Evolutionary conservation across 2,888 invertebrate species (phyloP), one percentile per base, ranked within the genome.

Genomic region (Cheilosia soror): DNA sequence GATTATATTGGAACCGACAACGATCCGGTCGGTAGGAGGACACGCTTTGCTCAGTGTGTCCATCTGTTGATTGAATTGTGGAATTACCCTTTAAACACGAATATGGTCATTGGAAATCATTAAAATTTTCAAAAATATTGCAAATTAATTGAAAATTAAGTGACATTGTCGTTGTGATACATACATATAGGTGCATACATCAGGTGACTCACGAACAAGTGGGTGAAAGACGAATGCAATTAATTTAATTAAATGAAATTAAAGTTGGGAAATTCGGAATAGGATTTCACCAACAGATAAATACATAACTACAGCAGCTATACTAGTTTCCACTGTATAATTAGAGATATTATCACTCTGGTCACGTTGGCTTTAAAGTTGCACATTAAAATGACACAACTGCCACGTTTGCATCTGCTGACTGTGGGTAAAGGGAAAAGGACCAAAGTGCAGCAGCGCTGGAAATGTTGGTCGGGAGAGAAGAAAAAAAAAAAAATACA

Each of bases 301-400:
- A n/a, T 55, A 68, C 44, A 68, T 15, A 49, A 42, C 42, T 42
- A 13, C 42, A 9, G 15, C 51, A 37, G 3, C 4, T 29, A 29
- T 29, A 29, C 40, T 47, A 79, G 57, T 75, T 68, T 6, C 37
- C 31, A 42, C 80, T 72, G 1, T 37, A 72, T 66, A 81, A 85
- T 85, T 85, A 85, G 77, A 72, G 76, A 62, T 62, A 77, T 85
- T 77, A 76, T 68, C 62, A 81, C 76, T 51, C 81, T 72, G 76
- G 81, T 85, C 85, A 85, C 85, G 85, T 85, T 49, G 76, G 51
- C n/a, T 66, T 65, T 77, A 83, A 81, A 85, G 85, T 85, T 81
- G 81, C 81, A 81, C 85, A 77, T 85, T 85, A 81, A 85, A 81
- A 85, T 81, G 85, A 81, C 85, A 85, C 84, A 81, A 85, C 55